These are phyloP conservation scores for Chrysoperla carnea DNA, from an alignment of 1,140 invertebrate genomes.

Conservation along the genomic window DNA sequence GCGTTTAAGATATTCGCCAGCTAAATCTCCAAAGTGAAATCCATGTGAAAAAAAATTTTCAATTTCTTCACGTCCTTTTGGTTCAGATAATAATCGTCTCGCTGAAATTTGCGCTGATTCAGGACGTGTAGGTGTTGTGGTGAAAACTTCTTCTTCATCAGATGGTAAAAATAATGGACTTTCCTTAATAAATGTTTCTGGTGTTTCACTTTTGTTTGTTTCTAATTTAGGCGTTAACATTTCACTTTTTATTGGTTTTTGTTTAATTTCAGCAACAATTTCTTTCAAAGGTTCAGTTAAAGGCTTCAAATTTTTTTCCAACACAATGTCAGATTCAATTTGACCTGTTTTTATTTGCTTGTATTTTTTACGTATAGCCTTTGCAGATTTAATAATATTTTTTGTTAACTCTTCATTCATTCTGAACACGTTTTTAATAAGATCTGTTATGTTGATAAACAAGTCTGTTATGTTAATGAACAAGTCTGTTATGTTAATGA, in stretches of 20 bases:
- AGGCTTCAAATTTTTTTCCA: conserved; percentile 6
- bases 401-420: neutral
- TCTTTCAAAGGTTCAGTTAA: conserved; percentile 6
- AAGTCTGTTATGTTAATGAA: neutral
- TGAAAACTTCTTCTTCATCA: neutral
- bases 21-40: neutral
- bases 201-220: neutral
- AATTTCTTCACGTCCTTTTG: neutral
- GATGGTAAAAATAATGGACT: neutral
- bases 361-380: conserved; percentile 2
- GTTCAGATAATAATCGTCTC: neutral
- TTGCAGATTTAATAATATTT: conserved; percentile 1
- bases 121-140: neutral
- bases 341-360: neutral
- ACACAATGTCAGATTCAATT: neutral
- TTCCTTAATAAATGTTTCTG: neutral
- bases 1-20: neutral
- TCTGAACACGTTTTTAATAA: neutral
- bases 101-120: neutral
- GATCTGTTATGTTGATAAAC: neutral
- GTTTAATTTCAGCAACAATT: neutral
- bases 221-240: neutral
- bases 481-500: neutral
- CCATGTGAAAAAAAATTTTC: neutral
- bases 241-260: neutral